Evolutionary conservation across 2,113 vertebrate genomes (phyloP), one percentile per base, ranked within the genome.

Genomic region (Gallinago media): DNA sequence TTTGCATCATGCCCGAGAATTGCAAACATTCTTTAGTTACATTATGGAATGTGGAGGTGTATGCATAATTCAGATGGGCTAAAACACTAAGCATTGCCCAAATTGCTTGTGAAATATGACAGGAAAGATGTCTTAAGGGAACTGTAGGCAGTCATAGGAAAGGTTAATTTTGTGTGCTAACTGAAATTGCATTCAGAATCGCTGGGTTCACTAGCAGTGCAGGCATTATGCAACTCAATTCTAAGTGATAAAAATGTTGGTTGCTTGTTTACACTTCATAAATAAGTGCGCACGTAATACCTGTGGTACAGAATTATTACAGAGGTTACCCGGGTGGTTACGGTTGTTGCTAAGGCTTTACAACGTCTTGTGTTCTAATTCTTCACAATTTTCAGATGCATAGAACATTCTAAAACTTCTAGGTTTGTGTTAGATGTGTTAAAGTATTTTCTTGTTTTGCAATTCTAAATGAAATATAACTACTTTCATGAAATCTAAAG

Each of bases 31-130:
- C 75, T 87, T 90, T 78, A 92, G 79, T 93, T 96, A 90, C 91
- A 77, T 88, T 96, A 92, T 92, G 86, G 76, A 87, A 87, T 76
- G 78, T 90, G 81, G 96, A 96, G 96, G 95, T 94, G 92, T 92
- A 54, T 78, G 80, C 81, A 90, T 93, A 96, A 96, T 95, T 97
- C 92, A 95, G 81, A 95, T 73, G 42, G 78, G 66, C 71, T 92
- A 96, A 95, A 95, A 61, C 86, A 94, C 65, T 92, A 76, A 76
- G 81, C 47, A 88, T 95, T 96, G 88, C 88, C 86, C 84, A 96
- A 90, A 94, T 91, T 94, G 58, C 92, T 92, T 92, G 74, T 94
- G 84, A 96, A 94, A 92, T 94, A 85, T 72, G 90, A 90, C 82
- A 94, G 68, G 47, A 80, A 86, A 92, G 55, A 92, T 84, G 22